A percentile compares a stretch with the other conserved stretches of the same genome.
Evolutionary conservation across 2,797 vertebrate genomes (phyloP).

Genomic region (Enteromius radiatus): DNA sequence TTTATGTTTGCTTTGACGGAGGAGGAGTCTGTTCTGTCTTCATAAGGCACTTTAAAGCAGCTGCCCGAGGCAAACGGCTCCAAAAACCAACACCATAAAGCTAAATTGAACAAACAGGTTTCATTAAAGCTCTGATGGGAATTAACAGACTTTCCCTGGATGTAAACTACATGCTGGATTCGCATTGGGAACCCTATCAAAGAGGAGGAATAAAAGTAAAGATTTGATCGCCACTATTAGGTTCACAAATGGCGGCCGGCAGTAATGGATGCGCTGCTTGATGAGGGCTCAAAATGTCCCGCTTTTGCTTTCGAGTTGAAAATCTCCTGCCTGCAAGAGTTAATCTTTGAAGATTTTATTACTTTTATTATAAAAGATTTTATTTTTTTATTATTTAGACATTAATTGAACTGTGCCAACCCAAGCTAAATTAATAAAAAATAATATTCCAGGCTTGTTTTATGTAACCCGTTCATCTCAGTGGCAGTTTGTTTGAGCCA

Average conservation of each 20-base stretch:
- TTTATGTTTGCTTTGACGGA: conserved; percentile 47
- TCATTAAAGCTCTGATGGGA: conserved; percentile 53
- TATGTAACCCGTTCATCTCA: not conserved
- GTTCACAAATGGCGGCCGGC: not conserved
- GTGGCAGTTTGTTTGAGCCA: not conserved
- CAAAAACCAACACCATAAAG: conserved; percentile 47
- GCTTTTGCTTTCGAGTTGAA: not conserved
- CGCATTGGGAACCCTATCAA: conserved; percentile 38
- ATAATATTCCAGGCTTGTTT: not conserved
- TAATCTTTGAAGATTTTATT: not conserved
- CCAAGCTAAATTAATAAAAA: not conserved
- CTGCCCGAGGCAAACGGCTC: conserved; percentile 35
- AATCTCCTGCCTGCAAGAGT: not conserved
- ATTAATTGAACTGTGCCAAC: not conserved
- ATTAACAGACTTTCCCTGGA: conserved; percentile 28
- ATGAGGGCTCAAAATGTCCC: conserved; percentile 11
- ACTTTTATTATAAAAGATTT: no score
- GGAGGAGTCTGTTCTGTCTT: conserved; percentile 42
- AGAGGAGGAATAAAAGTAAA: not conserved
- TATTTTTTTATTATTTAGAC: no score
- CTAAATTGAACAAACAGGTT: conserved; percentile 54
- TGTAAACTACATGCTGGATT: conserved; percentile 15
- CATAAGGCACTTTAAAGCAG: conserved; percentile 50
- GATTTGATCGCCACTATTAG: conserved; percentile 2
- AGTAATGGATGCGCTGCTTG: not conserved